Conservation (phyloP, 2,113 vertebrate genomes). For the Etia nguti region DNA sequence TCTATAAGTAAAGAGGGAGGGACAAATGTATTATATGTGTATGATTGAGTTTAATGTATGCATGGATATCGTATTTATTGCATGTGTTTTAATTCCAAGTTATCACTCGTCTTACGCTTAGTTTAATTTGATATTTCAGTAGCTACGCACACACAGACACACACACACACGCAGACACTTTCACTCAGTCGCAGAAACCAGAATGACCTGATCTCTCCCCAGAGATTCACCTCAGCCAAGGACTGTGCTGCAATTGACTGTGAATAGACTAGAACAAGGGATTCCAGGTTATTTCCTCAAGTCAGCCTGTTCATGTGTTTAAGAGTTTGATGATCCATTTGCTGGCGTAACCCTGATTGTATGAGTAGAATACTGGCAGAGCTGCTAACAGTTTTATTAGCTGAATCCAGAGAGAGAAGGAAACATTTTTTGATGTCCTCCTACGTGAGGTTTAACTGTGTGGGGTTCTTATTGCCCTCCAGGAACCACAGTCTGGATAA, state of each 20-base stretch:
- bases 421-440: slow-evolving; percentile 60
- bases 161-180: neutral
- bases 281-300: slow-evolving; percentile 6
- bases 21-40: neutral
- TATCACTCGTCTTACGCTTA: neutral
- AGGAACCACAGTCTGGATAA: slow-evolving; percentile 63
- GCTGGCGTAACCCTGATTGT: neutral
- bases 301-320: slow-evolving; percentile 1
- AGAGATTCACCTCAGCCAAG: neutral
- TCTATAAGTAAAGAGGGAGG: neutral
- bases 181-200: neutral
- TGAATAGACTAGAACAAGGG: neutral
- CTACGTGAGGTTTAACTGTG: slow-evolving; percentile 60
- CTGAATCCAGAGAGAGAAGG: slow-evolving; percentile 39
- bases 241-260: neutral
- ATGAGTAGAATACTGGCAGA: slow-evolving; percentile 26
- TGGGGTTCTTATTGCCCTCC: slow-evolving; percentile 57
- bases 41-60: neutral
- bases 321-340: slow-evolving; percentile 7
- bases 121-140: neutral
- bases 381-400: slow-evolving; percentile 60
- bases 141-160: neutral
- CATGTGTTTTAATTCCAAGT: neutral
- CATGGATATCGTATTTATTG: neutral
- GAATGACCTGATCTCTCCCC: neutral